A percentile compares a stretch with the other conserved stretches of the same genome.
These are phyloP conservation scores for Hedya salicella DNA, from an alignment of 2,888 invertebrate species.

Conservation along the genomic window DNA sequence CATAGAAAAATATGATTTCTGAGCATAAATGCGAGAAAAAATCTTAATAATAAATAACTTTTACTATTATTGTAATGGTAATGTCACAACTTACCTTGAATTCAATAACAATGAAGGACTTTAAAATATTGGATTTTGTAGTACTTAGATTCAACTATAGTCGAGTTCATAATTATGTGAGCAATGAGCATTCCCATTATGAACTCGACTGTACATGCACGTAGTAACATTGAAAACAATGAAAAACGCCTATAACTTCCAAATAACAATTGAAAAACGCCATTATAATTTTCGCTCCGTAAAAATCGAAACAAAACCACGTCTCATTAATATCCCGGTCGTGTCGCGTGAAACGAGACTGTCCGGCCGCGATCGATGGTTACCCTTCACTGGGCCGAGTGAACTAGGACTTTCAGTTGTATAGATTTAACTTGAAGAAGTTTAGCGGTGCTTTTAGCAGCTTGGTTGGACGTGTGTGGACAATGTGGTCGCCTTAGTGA, in stretches of 20 bases:
- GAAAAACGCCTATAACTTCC: background rate
- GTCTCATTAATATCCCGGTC: constrained; percentile 16
- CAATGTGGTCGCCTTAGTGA: constrained; percentile 14
- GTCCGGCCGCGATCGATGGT: constrained; percentile 18
- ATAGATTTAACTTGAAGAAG: constrained; percentile 7
- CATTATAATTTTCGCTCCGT: constrained; percentile 20
- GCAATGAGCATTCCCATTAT: too few relatives aligned
- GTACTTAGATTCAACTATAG: too few relatives aligned
- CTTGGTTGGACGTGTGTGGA: background rate
- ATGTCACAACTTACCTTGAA: too few relatives aligned
- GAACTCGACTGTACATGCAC: too few relatives aligned
- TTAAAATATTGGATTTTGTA: too few relatives aligned
- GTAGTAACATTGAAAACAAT: background rate
- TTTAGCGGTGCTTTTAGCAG: constrained; percentile 18
- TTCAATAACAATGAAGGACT: too few relatives aligned
- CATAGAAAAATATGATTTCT: too few relatives aligned
- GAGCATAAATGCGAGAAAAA: too few relatives aligned
- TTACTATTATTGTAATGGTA: too few relatives aligned
- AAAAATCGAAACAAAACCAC: constrained; percentile 9
- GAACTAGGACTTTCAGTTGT: background rate
- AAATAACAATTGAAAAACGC: constrained; percentile 14
- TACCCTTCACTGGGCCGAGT: background rate
- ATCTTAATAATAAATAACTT: too few relatives aligned
- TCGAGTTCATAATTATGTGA: too few relatives aligned
- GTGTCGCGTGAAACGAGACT: constrained; percentile 8